A percentile compares a stretch with the other conserved stretches of the same genome.
Evolutionary conservation across 2,797 vertebrate genomes (phyloP).

Genomic region (Takifugu rubripes): DNA sequence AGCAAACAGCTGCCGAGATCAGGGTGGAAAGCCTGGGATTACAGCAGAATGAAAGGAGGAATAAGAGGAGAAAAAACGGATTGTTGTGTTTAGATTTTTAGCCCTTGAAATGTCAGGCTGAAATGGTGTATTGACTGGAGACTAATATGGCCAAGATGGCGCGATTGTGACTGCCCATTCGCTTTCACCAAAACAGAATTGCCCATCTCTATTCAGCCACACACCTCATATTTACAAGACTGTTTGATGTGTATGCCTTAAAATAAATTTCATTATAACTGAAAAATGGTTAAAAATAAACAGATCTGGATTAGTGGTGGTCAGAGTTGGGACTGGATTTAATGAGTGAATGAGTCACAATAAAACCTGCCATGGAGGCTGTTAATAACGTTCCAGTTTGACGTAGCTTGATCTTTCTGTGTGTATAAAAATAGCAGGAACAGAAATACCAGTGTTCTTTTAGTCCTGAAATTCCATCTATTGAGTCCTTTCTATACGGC

Average conservation of each 20-base stretch:
- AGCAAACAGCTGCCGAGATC: conserved; percentile 34
- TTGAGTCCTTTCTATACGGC: conserved; percentile 29
- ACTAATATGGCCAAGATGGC: conserved; percentile 46
- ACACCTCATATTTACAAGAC: not conserved
- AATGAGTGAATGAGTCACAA: conserved; percentile 71
- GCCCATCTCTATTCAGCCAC: not conserved
- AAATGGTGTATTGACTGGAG: conserved; percentile 44
- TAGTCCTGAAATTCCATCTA: conserved; percentile 36
- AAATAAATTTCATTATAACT: conserved; percentile 30
- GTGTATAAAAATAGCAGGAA: conserved; percentile 20
- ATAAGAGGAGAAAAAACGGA: conserved; percentile 21
- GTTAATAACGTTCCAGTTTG: conserved; percentile 50
- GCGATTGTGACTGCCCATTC: conserved; percentile 14
- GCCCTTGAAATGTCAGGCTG: conserved; percentile 47
- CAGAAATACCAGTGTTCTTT: conserved; percentile 44
- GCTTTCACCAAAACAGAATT: conserved; percentile 4
- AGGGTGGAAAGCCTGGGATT: conserved; percentile 30
- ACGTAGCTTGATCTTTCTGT: conserved; percentile 35
- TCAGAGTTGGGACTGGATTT: conserved; percentile 49
- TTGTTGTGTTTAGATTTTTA: conserved; percentile 34
- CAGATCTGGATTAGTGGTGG: conserved; percentile 39
- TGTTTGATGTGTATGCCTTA: conserved; percentile 18
- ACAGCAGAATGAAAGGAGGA: conserved; percentile 32
- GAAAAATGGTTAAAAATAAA: not conserved
- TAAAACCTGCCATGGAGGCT: conserved; percentile 42